Evolutionary conservation across 2,113 vertebrate species (phyloP).

Genomic region (Suricata suricatta): DNA sequence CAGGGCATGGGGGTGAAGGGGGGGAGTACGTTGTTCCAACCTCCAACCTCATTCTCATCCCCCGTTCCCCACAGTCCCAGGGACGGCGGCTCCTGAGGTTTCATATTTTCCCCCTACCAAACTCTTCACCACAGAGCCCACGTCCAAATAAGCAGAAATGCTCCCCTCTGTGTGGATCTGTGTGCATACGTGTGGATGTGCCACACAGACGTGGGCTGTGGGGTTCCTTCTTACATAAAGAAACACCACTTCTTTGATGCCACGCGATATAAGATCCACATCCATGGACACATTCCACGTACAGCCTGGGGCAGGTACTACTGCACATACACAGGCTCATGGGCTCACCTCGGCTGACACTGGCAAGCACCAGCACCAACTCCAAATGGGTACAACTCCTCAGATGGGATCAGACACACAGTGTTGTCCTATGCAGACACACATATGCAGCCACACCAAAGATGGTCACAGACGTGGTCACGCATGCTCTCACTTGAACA

Average conservation of each 20-base stretch:
- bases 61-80: conserved; percentile 7
- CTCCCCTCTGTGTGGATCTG: not conserved
- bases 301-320: not conserved
- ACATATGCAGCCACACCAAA: not conserved
- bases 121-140: conserved; percentile 23
- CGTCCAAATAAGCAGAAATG: conserved; percentile 53
- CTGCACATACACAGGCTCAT: not conserved
- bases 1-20: not conserved
- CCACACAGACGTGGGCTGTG: not conserved
- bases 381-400: not conserved
- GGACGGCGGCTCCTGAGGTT: conserved; percentile 20
- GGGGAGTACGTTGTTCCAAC: not conserved
- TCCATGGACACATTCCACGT: not conserved
- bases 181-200: rapidly evolving
- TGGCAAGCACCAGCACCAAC: not conserved
- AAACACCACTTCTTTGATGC: not conserved
- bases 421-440: not conserved
- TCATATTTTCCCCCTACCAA: not conserved
- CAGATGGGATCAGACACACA: not conserved
- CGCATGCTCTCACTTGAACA: not conserved
- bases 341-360: not conserved
- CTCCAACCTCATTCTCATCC: conserved; percentile 21
- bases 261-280: not conserved
- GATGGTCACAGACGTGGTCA: not conserved
- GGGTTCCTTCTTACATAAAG: not conserved